Percentiles rank a stretch among this genome's conserved stretches.
These are phyloP conservation scores for Drosophila siamana DNA, from an alignment of 2,888 invertebrate genomes.

Conservation along the genomic window DNA sequence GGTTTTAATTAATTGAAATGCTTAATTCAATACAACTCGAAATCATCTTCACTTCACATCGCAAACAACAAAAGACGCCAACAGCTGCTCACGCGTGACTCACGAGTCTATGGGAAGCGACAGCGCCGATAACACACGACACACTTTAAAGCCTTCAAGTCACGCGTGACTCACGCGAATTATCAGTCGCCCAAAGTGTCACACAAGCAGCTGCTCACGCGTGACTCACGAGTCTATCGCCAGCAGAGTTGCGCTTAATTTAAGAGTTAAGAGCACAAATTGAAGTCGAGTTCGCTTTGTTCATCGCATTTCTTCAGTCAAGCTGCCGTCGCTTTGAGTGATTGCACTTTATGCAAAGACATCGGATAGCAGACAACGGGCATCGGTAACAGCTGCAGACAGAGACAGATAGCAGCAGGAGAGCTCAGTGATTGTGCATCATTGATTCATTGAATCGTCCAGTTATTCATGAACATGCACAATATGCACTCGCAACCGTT, in stretches of 20 bases:
- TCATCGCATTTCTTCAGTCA: too few relatives aligned
- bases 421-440: background rate
- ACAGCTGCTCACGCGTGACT: constrained; percentile 20
- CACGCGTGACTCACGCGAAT: background rate
- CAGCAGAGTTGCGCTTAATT: too few relatives aligned
- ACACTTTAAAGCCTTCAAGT: too few relatives aligned
- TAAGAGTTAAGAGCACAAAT: too few relatives aligned
- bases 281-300: too few relatives aligned
- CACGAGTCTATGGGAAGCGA: too few relatives aligned
- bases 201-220: background rate
- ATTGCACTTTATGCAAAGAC: background rate
- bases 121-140: too few relatives aligned
- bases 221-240: background rate
- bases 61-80: background rate
- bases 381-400: too few relatives aligned
- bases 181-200: too few relatives aligned
- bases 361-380: background rate
- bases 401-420: background rate
- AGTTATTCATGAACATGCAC: constrained; percentile 13
- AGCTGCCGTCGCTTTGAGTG: constrained; percentile 4
- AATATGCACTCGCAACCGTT: background rate
- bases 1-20: constrained; percentile 28
- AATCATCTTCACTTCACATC: background rate
- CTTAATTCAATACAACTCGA: constrained; percentile 11
- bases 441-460: constrained; percentile 7